A percentile compares a stretch with the other conserved stretches of the same genome.
phyloP scores from a whole-genome alignment of 1,140 invertebrate genomes.

The Bombus ignitus region DNA sequence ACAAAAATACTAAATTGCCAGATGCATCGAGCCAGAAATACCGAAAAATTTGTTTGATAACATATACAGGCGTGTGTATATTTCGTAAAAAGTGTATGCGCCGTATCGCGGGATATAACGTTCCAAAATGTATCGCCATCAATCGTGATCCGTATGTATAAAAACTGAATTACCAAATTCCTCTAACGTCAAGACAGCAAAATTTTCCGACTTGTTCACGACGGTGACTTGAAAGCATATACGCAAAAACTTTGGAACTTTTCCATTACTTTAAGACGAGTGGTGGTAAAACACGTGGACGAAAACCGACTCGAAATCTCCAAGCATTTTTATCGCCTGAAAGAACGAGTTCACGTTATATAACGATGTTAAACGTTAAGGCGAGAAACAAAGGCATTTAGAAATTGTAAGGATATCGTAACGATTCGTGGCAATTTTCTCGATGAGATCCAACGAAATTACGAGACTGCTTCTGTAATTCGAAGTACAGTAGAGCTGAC shows the following conservation, averaged over 20 bases:
- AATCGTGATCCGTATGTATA: conserved; percentile 1
- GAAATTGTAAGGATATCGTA: neutral
- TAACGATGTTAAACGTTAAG: neutral
- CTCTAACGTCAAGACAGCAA: conserved; percentile 30
- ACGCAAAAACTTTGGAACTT: conserved; percentile 63
- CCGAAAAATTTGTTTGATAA: conserved; percentile 22
- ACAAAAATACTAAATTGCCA: conserved; percentile 25
- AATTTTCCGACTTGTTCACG: conserved; percentile 25
- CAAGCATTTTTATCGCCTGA: conserved; percentile 29
- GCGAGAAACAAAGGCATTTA: neutral
- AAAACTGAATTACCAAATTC: conserved; percentile 44
- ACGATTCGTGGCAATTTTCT: neutral
- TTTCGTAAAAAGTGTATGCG: neutral
- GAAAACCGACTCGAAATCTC: conserved; percentile 36
- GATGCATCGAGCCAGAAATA: neutral
- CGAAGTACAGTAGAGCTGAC: neutral
- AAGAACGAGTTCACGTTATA: neutral
- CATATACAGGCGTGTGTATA: neutral
- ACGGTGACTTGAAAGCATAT: conserved; percentile 1
- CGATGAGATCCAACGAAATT: neutral
- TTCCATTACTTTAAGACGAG: conserved; percentile 51
- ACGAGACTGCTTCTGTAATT: neutral
- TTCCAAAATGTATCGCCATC: neutral
- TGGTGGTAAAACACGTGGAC: conserved; percentile 28
- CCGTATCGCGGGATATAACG: neutral